Base-by-base conservation (phyloP, 1,140 invertebrate species). In the Panagrolaimus sp. region DNA sequence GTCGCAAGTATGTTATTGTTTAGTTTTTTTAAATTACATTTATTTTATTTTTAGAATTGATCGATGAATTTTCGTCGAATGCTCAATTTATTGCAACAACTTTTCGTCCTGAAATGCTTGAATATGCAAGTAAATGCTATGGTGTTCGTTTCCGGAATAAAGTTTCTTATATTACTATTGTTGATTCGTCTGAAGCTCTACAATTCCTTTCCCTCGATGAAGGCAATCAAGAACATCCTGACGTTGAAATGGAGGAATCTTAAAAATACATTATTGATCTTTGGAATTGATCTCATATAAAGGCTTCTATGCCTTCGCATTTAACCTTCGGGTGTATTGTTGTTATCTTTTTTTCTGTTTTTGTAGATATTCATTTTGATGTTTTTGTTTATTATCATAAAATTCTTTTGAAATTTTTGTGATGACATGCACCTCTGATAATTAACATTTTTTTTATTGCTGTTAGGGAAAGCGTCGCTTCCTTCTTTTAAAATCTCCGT, bases 201-300 rank as follows among this genome's bases (percentile, higher is more conserved):
- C 20, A 57, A 20, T 57, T 57, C 51, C 51, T 57, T 57, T 20
- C 51, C n/a, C 20, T 57, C n/a, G 51, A 57, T 57, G 51, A 57
- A 4, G 51, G 20, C 3, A 20, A 11, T 3, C 20, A 57, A 57
- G 51, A 57, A 20, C n/a, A 38, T 38, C 31, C 31, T 7, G 31
- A 38, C 7, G 31, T 27, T 57, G 51, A 57, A 57, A 57, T 16
- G 51, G 51, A 57, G 20, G 11, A 57, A 16, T n/a, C 51, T 11
- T 14, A n/a, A 5, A 20, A n/a, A 5, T 8, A 38, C 31, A 4
- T 7, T 38, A 4, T 38, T 38, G 31, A 38, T 38, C 31, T 38
- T 38, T 38, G 2, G 2, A 38, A 38, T 38, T 38, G 31, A 38
- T 38, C 31, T 38, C 31, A 38, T 38, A 4, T 38, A 38, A 4